Evolutionary conservation across 2,113 vertebrate species (phyloP), one percentile per base, ranked within the genome.

Genomic region (Cryptomyrus ogoouensis): DNA sequence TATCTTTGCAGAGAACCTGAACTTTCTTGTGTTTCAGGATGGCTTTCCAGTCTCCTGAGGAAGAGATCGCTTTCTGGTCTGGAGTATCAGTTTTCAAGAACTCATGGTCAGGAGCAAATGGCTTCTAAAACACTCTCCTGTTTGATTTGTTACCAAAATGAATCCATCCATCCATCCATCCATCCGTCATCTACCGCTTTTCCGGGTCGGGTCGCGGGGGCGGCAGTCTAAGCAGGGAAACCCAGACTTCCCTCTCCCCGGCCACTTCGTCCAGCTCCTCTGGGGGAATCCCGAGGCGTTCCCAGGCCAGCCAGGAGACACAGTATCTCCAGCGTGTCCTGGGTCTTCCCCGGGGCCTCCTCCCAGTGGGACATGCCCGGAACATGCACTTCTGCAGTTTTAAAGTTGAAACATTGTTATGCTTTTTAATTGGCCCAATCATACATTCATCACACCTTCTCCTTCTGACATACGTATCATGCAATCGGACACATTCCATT

Each of bases 1-100:
- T 95, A 93, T 92, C 88, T 91, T 87, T 88, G 17, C n/a, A 88
- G 31, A 91, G 88, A 88, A 91, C 66, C 74, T 83, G 70, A 92
- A 77, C 90, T 91, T 89, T 92, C 47, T 47, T 91, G 91, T 91
- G 19, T 86, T 90, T 93, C 91, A 70, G 47, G 90, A 74, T 24
- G 89, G 27, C 84, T 90, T 93, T 91, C 88, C 91, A 70, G 39
- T 90, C 90, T 91, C 92, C 91, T 88, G 46, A 87, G 58, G 83
- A 90, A 90, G 27, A 86, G 88, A 88, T 90, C 88, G 56, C 89
- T 87, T 89, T n/a, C 85, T 2, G 5, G 3, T 77, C 58, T 88
- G 87, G 27, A 90, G 74, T 39, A 62, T 90, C 92, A 88, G 90
- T 89, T 94, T 39, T 80, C 91, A 74, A 90, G 83, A 88, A 74